These are phyloP conservation scores for Theretra japonica DNA, from an alignment of 2,888 invertebrate species.

Conservation along the genomic window DNA sequence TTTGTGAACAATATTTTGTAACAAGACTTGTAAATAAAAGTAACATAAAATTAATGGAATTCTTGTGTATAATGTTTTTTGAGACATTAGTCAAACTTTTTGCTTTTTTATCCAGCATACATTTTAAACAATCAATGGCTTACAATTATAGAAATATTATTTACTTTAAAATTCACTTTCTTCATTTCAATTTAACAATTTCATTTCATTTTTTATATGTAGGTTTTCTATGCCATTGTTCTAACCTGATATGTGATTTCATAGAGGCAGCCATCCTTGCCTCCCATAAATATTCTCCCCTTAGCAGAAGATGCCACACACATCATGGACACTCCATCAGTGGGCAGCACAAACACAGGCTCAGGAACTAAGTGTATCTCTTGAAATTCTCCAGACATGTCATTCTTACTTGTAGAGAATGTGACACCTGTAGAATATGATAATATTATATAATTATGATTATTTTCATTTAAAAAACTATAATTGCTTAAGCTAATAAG, in stretches of 20 bases:
- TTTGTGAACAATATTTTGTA: too few relatives aligned
- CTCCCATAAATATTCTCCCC: conserved; percentile 97
- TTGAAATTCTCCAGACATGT: conserved; percentile 81
- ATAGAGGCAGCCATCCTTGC: conserved; percentile 96
- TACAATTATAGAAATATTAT: too few relatives aligned
- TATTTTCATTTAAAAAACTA: neutral
- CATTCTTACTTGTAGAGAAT: conserved; percentile 80
- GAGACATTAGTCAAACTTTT: too few relatives aligned
- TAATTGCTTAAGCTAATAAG: too few relatives aligned
- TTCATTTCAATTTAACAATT: too few relatives aligned
- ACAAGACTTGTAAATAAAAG: too few relatives aligned
- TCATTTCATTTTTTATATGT: neutral
- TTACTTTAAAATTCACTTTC: too few relatives aligned
- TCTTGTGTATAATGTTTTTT: too few relatives aligned
- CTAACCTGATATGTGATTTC: conserved; percentile 96
- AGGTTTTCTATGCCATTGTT: neutral
- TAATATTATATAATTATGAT: neutral
- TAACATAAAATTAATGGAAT: too few relatives aligned
- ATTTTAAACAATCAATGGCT: too few relatives aligned
- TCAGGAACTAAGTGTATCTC: conserved; percentile 97
- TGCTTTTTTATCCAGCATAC: too few relatives aligned
- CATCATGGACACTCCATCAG: conserved; percentile 94
- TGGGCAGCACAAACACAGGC: conserved; percentile 96
- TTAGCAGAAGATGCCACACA: conserved; percentile 91
- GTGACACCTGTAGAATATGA: conserved; percentile 75